Evolutionary conservation across 2,113 vertebrate genomes (phyloP).

Genomic region (Ia io): DNA sequence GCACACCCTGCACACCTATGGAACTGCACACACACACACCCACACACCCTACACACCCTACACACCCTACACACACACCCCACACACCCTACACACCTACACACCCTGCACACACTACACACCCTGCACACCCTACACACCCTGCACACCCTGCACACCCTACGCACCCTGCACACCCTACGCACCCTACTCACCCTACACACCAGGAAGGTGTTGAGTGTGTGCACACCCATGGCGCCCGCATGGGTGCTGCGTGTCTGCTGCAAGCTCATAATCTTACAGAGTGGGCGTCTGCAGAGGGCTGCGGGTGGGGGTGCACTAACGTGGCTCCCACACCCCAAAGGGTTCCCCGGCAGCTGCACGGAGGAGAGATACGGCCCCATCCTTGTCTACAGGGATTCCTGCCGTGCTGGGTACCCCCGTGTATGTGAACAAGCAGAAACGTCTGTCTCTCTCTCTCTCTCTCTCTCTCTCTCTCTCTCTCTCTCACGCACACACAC

Average conservation of each 20-base stretch:
- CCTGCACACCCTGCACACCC: too few relatives aligned
- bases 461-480: too few relatives aligned
- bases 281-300: not conserved
- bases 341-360: not conserved
- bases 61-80: too few relatives aligned
- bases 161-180: not conserved
- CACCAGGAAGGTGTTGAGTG: not conserved
- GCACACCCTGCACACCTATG: too few relatives aligned
- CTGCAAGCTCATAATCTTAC: not conserved
- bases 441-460: not conserved
- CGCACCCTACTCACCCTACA: not conserved
- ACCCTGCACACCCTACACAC: too few relatives aligned
- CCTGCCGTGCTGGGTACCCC: not conserved
- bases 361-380: not conserved
- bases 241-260: not conserved
- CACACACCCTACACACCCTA: too few relatives aligned
- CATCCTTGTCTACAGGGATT: not conserved
- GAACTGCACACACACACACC: too few relatives aligned
- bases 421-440: not conserved
- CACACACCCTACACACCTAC: too few relatives aligned
- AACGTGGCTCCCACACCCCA: not conserved
- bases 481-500: too few relatives aligned
- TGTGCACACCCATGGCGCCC: too few relatives aligned
- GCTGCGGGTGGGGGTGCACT: accelerated
- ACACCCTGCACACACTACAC: too few relatives aligned